Evolutionary conservation across 2,888 invertebrate genomes (phyloP), one percentile per base, ranked within the genome.

Genomic region (Diaperis boleti): DNA sequence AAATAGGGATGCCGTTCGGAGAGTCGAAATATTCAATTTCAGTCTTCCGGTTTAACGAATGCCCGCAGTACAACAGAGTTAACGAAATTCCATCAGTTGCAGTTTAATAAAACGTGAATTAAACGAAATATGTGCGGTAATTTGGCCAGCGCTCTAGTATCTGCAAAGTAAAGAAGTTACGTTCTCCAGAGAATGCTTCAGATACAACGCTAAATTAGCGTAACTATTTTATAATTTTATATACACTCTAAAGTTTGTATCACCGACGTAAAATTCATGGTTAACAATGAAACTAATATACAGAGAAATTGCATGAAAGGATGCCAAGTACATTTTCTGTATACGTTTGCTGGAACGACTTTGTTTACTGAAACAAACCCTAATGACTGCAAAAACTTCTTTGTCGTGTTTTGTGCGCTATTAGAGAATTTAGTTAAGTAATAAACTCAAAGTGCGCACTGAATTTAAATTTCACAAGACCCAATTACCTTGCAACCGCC

Each of bases 341-440:
- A 47, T 59, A 59, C 42, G 47, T 54, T 47, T 35, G 54, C 26
- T 50, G 59, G 41, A 63, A 63, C 47, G 31, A 45, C 63, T 63
- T 63, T 63, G 63, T 63, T 63, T 63, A 63, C 63, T 57, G 59
- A 63, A 63, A 63, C 63, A 63, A 63, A 50, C 57, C 39, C 54
- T 63, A 59, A 63, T 63, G 63, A 63, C 37, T 42, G 20, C 18
- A 50, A 50, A 37, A 50, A 62, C 47, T 55, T 39, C 41, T 22
- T 54, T 26, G 33, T 29, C 15, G n/a, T 15, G 49, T 33, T 35
- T 59, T 59, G 33, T 33, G 14, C 39, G 7, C 22, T 44, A 22
- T 29, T 45, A 17, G 11, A 17, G 10, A 26, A 41, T 41, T 47
- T 47, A 22, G 47, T 47, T 47, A 14, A 47, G 22, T 22, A 47